Evolutionary conservation across 2,113 vertebrate species (phyloP).

Genomic region (Athene noctua): DNA sequence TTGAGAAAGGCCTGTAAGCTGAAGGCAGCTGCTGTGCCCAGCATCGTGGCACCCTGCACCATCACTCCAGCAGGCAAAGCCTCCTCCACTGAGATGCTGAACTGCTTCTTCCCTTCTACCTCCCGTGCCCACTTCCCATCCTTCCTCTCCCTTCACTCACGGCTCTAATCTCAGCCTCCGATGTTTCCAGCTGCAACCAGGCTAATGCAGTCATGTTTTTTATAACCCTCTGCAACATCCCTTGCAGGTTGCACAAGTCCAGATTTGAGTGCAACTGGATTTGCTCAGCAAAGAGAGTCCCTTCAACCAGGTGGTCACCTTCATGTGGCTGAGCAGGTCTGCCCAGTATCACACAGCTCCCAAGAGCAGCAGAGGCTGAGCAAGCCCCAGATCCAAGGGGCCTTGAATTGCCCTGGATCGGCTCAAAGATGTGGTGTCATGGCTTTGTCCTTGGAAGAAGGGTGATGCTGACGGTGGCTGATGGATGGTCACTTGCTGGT

Average conservation of each 20-base stretch:
- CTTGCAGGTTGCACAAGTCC: not conserved
- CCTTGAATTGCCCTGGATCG: rapidly evolving
- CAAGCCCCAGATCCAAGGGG: not conserved
- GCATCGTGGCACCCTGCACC: rapidly evolving
- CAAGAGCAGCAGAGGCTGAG: not conserved
- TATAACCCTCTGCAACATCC: not conserved
- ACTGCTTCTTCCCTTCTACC: not conserved
- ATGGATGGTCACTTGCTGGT: not conserved
- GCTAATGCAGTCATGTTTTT: rapidly evolving
- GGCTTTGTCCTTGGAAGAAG: not conserved
- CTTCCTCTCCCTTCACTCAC: not conserved
- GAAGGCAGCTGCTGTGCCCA: not conserved
- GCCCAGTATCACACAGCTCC: rapidly evolving
- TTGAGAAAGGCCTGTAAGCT: not conserved
- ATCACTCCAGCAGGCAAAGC: not conserved
- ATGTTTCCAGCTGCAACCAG: rapidly evolving
- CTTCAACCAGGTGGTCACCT: not conserved
- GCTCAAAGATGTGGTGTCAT: rapidly evolving
- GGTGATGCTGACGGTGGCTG: not conserved
- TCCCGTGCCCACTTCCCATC: rapidly evolving
- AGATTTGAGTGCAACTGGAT: not conserved
- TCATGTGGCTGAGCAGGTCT: rapidly evolving
- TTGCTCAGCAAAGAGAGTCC: not conserved
- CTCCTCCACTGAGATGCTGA: not conserved
- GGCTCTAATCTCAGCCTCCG: not conserved